Evolutionary conservation across 2,113 vertebrate species (phyloP).

Genomic region (Symphodus melops): DNA sequence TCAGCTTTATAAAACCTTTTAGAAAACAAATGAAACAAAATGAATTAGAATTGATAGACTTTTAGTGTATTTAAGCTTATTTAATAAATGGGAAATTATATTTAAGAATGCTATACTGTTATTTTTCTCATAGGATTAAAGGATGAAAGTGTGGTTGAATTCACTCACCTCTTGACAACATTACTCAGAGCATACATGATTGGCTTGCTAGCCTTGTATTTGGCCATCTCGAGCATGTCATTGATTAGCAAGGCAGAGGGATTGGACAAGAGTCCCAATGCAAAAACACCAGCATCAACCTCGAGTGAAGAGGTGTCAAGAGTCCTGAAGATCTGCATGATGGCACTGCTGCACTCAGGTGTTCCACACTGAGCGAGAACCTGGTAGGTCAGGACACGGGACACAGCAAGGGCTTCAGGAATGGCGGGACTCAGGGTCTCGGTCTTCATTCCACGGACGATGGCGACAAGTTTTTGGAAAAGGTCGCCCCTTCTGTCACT

Average conservation of each 20-base stretch:
- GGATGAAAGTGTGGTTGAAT: neutral
- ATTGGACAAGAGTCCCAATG: slow-evolving; percentile 88
- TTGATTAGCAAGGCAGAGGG: slow-evolving; percentile 84
- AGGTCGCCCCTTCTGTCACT: slow-evolving; percentile 88
- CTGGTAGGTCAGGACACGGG: slow-evolving; percentile 88
- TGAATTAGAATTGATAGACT: neutral
- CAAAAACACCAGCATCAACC: slow-evolving; percentile 87
- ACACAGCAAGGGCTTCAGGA: slow-evolving; percentile 71
- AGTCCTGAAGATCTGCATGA: slow-evolving; percentile 88
- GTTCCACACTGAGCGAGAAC: slow-evolving; percentile 93
- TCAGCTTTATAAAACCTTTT: slow-evolving; percentile 85
- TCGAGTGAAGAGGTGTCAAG: slow-evolving; percentile 77
- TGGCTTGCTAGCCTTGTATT: slow-evolving; percentile 87
- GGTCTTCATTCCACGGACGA: slow-evolving; percentile 85
- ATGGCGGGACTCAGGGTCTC: slow-evolving; percentile 77
- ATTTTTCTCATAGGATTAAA: neutral
- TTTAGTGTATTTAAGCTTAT: neutral
- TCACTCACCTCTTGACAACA: slow-evolving; percentile 87
- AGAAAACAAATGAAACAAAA: no score
- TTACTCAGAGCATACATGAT: slow-evolving; percentile 92
- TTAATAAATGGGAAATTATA: no score
- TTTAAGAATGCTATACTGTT: no score
- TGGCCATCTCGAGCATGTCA: slow-evolving; percentile 90
- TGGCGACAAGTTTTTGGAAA: slow-evolving; percentile 88
- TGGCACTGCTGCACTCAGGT: slow-evolving; percentile 87